Evolutionary conservation across 2,888 invertebrate genomes (phyloP), one percentile per base, ranked within the genome.

Genomic region (Nomada fucata): DNA sequence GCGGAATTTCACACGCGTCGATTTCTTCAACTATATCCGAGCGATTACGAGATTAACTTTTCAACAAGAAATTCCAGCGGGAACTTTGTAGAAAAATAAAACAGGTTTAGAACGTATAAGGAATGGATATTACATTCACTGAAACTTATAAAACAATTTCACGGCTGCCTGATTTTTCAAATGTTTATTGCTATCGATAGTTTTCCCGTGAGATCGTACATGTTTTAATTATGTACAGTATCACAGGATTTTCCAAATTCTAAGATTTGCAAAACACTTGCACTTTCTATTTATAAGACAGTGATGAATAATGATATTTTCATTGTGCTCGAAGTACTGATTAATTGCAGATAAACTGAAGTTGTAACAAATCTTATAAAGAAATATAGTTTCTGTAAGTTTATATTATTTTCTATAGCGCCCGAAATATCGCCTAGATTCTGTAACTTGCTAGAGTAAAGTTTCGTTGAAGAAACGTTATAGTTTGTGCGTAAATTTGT

Each of bases 91-190:
- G 20, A 72, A 71, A 63, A 69, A 69, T 64, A 36, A 70, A 79
- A 82, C 80, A 50, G 81, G 69, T 81, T 81, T 70, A 26, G 60
- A 60, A 55, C 59, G 53, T 53, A 71, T 78, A 71, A 65, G 60
- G 65, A 74, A 74, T 74, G 26, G 64, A 50, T 74, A 65, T 65
- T 52, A 29, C 57, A 11, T 65, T 67, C 65, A 13, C 65, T 15
- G 53, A 44, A 23, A 55, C 60, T 78, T 47, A 2, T 79, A 26
- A 3, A 70, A 47, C n/a, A n/a, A 59, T 78, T 18, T 20, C 20
- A 47, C n/a, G 52, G 3, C 1, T 11, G 23, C 11, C 18, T 9
- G 26, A 68, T 57, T 57, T 69, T n/a, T 26, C 13, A 20, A 23
- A 18, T 42, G 23, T 44, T 44, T 13, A 2, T 57, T 47, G 9